A percentile compares a stretch with the other conserved stretches of the same genome.
Evolutionary conservation across 2,888 invertebrate genomes (phyloP).

Genomic region (Perizoma flavofasciatum): DNA sequence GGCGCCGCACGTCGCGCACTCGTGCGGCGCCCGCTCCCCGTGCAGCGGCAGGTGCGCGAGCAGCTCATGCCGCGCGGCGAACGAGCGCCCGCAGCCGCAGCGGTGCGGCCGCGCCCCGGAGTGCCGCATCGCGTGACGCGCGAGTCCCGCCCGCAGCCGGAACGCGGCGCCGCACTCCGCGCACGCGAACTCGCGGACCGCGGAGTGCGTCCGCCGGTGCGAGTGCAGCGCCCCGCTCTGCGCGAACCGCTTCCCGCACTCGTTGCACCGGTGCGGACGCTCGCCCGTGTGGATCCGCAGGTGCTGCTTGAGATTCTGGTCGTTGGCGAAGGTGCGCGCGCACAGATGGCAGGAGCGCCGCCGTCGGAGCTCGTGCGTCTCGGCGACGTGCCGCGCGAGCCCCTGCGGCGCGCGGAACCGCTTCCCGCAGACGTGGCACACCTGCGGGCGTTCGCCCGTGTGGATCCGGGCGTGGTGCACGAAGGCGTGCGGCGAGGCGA

Average conservation of each 20-base stretch:
- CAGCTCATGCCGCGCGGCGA: slow-evolving; percentile 84
- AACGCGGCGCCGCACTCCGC: slow-evolving; percentile 85
- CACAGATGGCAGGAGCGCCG: slow-evolving; percentile 84
- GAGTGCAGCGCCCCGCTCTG: slow-evolving; percentile 87
- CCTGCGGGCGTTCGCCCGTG: slow-evolving; percentile 86
- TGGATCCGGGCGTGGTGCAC: slow-evolving; percentile 86
- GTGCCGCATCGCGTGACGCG: slow-evolving; percentile 84
- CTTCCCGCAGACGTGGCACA: slow-evolving; percentile 87
- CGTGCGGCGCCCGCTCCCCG: slow-evolving; percentile 80
- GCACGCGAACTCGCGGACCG: slow-evolving; percentile 83
- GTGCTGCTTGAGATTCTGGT: slow-evolving; percentile 85
- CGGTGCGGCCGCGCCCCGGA: slow-evolving; percentile 85
- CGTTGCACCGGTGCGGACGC: slow-evolving; percentile 81
- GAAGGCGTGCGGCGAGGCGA: slow-evolving; percentile 85
- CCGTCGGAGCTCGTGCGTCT: slow-evolving; percentile 85
- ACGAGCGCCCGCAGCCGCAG: slow-evolving; percentile 83
- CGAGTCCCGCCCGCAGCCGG: slow-evolving; percentile 81
- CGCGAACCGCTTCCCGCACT: slow-evolving; percentile 86
- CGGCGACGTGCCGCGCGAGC: slow-evolving; percentile 84
- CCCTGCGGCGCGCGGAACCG: slow-evolving; percentile 87
- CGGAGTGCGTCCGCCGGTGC: slow-evolving; percentile 84
- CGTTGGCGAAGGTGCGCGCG: slow-evolving; percentile 82
- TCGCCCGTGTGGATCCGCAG: slow-evolving; percentile 85
- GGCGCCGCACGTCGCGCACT: slow-evolving; percentile 81
- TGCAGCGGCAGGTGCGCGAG: slow-evolving; percentile 82